Evolutionary conservation across 2,888 invertebrate species (phyloP), one percentile per base, ranked within the genome.

Genomic region (Cerceris ruficornis): DNA sequence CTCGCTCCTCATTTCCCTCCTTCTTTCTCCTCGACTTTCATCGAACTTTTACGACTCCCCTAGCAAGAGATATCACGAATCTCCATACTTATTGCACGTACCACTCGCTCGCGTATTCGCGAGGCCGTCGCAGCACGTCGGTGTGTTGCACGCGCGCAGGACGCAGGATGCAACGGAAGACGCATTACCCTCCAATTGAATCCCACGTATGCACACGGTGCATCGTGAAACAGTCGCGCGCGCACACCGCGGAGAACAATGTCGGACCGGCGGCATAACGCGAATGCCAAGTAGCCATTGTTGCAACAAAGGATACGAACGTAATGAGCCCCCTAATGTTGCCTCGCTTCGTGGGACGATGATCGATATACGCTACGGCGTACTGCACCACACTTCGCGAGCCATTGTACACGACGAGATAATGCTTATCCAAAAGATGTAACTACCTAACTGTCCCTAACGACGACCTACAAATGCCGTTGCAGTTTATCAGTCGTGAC

Each of bases 231-330:
- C 71, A 78, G 71, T 75, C 70, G 78, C 80, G 70, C 70, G 78
- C 80, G 70, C 59, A 60, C 74, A 71, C 46, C 54, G 61, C 75
- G 65, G 72, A 42, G 79, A 82, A 82, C 82, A 86, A 85, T 82
- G 81, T 86, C 76, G 75, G 52, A 76, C 57, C 64, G 73, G 57
- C 64, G 77, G 72, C 73, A 81, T 80, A 77, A 81, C 83, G 81
- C 80, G 81, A 81, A 85, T 82, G 75, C 75, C 80, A 77, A 85
- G 80, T 84, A 75, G 67, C 77, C 77, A 81, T 85, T 83, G 83
- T 81, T 80, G 77, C 65, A 73, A 79, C 81, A 70, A 79, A 79
- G 67, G 69, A 71, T 81, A 73, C 77, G 69, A 67, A 69, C 69
- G 66, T 81, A 83, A 87, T 84, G 74, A 82, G 78, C 17, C 67